Base-by-base conservation (phyloP, 1,140 invertebrate species). In the Drosophila tani region DNA sequence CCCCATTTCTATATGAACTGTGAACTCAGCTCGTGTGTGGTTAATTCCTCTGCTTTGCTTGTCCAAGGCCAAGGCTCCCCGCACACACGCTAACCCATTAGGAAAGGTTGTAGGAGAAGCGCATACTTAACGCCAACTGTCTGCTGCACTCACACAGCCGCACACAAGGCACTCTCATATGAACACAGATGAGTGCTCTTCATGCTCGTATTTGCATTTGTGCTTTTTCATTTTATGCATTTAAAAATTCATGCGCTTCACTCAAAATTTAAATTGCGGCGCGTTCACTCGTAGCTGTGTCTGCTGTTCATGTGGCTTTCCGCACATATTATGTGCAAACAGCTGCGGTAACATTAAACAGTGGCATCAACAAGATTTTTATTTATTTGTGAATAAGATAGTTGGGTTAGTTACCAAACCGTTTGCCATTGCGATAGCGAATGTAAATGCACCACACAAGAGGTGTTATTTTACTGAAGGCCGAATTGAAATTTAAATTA, bases 171-270 rank as follows among this genome's bases (percentile, higher is more conserved):
- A 76, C 62, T 67, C 56, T 17, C 45, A 40, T 40, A 19, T 29
- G 62, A 64, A 47, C 59, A 21, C 75, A 57, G 56, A 77, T 69
- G 74, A 69, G 56, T 51, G 63, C 75, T 60, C 57, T 41, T 57
- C 53, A 38, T 24, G 43, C 73, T 64, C 41, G 50, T 75, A 67
- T 77, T 76, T 77, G 75, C 75, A 67, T 76, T 76, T 77, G 74
- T 76, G 63, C 75, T 67, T 77, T 77, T 77, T 76, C 49, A 76
- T 77, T 76, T 77, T 24, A 59, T 67, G 47, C 73, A 76, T 77
- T 67, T 77, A 67, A 77, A 76, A 68, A 77, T 77, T 76, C 73
- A 76, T 77, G 63, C 47, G 55, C 62, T 47, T 40, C 62, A 77
- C 73, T 67, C 47, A 41, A 77, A 77, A 76, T 76, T 76, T 59